phyloP scores from a whole-genome alignment of 2,113 vertebrate genomes.

The Myodes glareolus region DNA sequence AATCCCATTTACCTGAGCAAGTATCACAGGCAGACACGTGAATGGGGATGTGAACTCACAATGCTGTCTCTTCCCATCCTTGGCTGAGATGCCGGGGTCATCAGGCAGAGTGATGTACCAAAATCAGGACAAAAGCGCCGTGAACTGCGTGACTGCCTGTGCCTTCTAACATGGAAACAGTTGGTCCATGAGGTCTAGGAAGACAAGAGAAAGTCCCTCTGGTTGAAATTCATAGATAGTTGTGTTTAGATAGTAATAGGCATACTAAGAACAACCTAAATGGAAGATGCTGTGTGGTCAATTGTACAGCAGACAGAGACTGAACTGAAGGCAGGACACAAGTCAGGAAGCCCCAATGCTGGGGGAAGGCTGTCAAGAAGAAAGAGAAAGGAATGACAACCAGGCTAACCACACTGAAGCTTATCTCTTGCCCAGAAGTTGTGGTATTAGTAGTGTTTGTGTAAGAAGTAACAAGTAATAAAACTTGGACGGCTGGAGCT shows the following conservation, averaged over 20 bases:
- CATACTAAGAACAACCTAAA: neutral
- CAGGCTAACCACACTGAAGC: constrained; percentile 13
- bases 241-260: constrained; percentile 20
- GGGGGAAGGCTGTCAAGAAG: constrained; percentile 42
- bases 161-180: neutral
- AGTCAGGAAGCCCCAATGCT: neutral
- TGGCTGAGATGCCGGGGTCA: neutral
- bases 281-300: constrained; percentile 42
- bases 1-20: neutral
- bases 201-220: neutral
- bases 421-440: constrained; percentile 67
- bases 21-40: neutral
- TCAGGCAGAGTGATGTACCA: neutral
- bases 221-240: constrained; percentile 7
- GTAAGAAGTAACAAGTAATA: constrained; percentile 70
- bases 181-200: constrained; percentile 20
- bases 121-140: neutral
- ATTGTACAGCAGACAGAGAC: constrained; percentile 22
- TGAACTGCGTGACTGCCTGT: neutral
- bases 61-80: neutral
- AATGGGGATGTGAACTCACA: neutral
- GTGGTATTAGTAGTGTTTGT: constrained; percentile 63
- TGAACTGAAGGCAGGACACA: neutral
- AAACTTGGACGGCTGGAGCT: constrained; percentile 54
- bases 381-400: constrained; percentile 50